Conservation (phyloP, 2,888 invertebrate genomes). For the Mycalesis mineus region DNA sequence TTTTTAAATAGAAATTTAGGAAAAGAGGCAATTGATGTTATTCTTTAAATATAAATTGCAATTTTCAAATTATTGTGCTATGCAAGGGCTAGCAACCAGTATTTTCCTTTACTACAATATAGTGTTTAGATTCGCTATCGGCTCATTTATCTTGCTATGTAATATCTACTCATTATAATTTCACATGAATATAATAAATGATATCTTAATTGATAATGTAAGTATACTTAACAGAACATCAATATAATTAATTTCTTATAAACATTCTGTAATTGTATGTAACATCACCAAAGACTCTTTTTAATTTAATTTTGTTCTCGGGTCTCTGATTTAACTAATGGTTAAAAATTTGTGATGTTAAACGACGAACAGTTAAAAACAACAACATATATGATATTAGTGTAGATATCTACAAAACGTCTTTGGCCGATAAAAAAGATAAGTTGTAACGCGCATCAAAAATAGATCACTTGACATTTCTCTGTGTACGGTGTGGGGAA, state of each 20-base stretch:
- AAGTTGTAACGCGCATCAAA: constrained; percentile 56
- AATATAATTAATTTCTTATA: not conserved
- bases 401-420: constrained; percentile 34
- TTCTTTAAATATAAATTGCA: too few relatives aligned
- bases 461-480: constrained; percentile 62
- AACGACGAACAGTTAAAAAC: constrained; percentile 5
- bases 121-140: constrained; percentile 13
- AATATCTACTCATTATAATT: constrained; percentile 13
- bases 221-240: not conserved
- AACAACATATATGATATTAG: constrained; percentile 7
- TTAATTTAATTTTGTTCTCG: not conserved
- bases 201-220: constrained; percentile 11
- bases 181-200: constrained; percentile 11
- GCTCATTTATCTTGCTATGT: constrained; percentile 12
- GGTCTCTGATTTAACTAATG: not conserved
- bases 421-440: constrained; percentile 69
- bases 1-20: too few relatives aligned
- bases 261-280: not conserved
- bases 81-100: too few relatives aligned
- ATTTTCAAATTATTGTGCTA: too few relatives aligned
- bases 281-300: not conserved
- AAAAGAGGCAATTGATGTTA: too few relatives aligned
- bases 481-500: constrained; percentile 49
- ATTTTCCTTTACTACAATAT: not conserved
- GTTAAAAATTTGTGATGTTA: not conserved